These are phyloP conservation scores for Ectropis grisescens DNA, from an alignment of 1,140 invertebrate species.

Conservation along the genomic window DNA sequence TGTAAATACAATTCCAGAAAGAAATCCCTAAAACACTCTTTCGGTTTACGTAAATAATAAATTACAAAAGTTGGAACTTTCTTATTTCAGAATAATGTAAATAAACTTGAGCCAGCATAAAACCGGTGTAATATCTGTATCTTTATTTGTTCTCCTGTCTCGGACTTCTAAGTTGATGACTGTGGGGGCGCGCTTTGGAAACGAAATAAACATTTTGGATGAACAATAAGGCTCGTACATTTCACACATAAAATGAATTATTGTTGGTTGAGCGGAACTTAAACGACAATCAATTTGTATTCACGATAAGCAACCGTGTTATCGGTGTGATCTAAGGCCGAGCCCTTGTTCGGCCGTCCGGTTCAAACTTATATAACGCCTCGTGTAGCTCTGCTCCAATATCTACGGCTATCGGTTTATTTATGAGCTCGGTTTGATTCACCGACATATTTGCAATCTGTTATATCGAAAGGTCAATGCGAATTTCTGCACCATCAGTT, in stretches of 20 bases:
- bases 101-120: constrained; percentile 1
- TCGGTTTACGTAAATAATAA: constrained; percentile 6
- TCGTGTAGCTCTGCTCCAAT: not conserved
- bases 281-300: constrained; percentile 21
- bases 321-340: constrained; percentile 9
- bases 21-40: too few relatives aligned
- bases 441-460: too few relatives aligned
- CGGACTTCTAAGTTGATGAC: not conserved
- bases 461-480: too few relatives aligned
- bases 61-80: constrained; percentile 2
- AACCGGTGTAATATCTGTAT: not conserved
- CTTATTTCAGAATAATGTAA: constrained; percentile 6
- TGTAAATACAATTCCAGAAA: too few relatives aligned
- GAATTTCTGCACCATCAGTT: too few relatives aligned
- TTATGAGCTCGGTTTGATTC: too few relatives aligned
- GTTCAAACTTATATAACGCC: constrained; percentile 2
- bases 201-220: too few relatives aligned
- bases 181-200: too few relatives aligned
- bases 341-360: not conserved
- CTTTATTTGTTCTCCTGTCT: constrained; percentile 3
- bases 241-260: constrained; percentile 4
- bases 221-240: too few relatives aligned
- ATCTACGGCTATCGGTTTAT: not conserved
- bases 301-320: constrained; percentile 14
- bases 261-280: constrained; percentile 6